Evolutionary conservation across 2,113 vertebrate species (phyloP), one percentile per base, ranked within the genome.

Genomic region (Ellobius talpinus): DNA sequence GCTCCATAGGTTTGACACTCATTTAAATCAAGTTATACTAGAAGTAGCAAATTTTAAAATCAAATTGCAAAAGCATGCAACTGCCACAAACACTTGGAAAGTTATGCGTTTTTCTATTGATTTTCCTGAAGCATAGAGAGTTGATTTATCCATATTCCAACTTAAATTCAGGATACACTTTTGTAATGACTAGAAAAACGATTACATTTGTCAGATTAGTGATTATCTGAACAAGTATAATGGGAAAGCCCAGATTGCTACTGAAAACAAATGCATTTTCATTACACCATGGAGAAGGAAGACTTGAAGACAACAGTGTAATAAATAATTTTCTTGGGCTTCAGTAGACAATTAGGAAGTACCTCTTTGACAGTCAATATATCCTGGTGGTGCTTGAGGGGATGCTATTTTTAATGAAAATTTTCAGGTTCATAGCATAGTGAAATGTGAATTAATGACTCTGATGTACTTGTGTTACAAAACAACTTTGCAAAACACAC

Each of bases 371-470:
- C 73, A 93, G 91, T 93, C 63, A 50, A 76, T 95, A 68, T 74
- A 91, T 97, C 93, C 87, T 84, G 36, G 87, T 91, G 91, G 78
- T 68, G 95, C 91, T 90, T 92, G n/a, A 94, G 91, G 91, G 96
- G 96, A 94, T 88, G 84, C 87, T 91, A 52, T 88, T 97, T 92
- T 90, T 93, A 93, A 90, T 95, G 93, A 95, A 93, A 94, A 96
- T 97, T 96, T 96, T 96, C 84, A 95, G 97, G 82, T 92, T 92
- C 84, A 36, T 19, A 63, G 94, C 3, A 24, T 29, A 90, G 94
- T 81, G 77, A 96, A 86, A 93, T 82, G 87, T 52, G 79, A 96
- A 93, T 96, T 93, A 92, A 90, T 82, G 47, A 50, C 74, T 82
- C 55, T 31, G 58, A 66, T 74, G 58, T 81, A 77, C 82, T 84